Conservation (phyloP, 2,888 invertebrate species). For the Rhodophaea formosa region DNA sequence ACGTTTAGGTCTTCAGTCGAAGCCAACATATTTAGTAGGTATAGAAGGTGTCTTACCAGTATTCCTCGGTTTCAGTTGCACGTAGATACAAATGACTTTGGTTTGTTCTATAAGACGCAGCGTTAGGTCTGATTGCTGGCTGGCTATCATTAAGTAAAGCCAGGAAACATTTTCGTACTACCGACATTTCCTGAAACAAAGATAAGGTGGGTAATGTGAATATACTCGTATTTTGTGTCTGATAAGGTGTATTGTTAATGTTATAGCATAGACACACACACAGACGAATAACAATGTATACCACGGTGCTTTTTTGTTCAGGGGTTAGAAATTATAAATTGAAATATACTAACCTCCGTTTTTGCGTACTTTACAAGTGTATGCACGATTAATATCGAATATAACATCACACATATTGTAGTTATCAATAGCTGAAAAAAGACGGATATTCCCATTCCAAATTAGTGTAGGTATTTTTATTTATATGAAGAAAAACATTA, state of each 20-base stretch:
- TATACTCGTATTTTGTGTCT: too few relatives aligned
- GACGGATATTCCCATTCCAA: too few relatives aligned
- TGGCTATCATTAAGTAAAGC: constrained; percentile 16
- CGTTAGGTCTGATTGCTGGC: constrained; percentile 43
- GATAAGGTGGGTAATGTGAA: neutral
- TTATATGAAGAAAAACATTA: too few relatives aligned
- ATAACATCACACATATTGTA: neutral
- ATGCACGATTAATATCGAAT: neutral
- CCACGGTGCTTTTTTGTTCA: too few relatives aligned
- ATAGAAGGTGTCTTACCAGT: constrained; percentile 36
- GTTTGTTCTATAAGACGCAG: constrained; percentile 45
- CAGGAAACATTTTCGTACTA: neutral
- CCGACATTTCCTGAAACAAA: constrained; percentile 4
- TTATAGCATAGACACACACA: too few relatives aligned
- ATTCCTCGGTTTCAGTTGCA: constrained; percentile 26
- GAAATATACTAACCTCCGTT: neutral
- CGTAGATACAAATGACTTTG: constrained; percentile 21
- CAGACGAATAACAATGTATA: too few relatives aligned
- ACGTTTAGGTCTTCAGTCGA: neutral
- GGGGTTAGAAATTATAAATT: too few relatives aligned
- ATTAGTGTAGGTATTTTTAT: too few relatives aligned
- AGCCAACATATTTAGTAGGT: neutral
- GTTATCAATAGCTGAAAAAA: neutral
- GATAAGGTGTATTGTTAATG: too few relatives aligned
- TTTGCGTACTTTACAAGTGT: neutral